Conservation (phyloP, 2,888 invertebrate species). For the Ormyrus nitidulus region DNA sequence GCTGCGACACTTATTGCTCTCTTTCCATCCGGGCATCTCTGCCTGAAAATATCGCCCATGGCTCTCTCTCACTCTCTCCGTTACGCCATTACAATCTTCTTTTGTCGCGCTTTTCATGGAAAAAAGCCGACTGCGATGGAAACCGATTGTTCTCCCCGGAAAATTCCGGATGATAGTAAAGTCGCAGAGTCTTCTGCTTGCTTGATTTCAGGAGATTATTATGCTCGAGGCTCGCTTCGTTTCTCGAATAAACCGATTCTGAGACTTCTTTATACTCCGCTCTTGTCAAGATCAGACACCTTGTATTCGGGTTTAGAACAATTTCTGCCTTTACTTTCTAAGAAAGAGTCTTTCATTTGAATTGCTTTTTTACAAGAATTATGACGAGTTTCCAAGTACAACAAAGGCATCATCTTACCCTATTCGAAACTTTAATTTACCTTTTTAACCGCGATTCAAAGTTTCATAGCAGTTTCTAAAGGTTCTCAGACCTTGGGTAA, state of each 20-base stretch:
- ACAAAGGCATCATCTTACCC: background rate
- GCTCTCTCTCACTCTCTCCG: constrained; percentile 6
- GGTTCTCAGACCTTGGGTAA: background rate
- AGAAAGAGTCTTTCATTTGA: background rate
- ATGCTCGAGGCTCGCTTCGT: no score
- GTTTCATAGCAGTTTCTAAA: constrained; percentile 7
- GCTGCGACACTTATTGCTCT: constrained; percentile 31
- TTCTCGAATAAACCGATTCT: no score
- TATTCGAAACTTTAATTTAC: constrained; percentile 14
- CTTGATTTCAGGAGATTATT: no score
- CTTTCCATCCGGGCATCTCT: constrained; percentile 29
- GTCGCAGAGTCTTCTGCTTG: no score
- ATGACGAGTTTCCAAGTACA: background rate
- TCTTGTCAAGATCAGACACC: no score
- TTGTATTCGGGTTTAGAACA: no score
- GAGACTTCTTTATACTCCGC: no score
- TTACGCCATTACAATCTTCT: no score
- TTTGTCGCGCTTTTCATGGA: no score
- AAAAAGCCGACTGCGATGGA: no score
- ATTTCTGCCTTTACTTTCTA: background rate
- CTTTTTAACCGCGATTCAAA: constrained; percentile 34
- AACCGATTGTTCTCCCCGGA: no score
- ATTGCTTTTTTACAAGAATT: background rate
- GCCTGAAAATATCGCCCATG: background rate
- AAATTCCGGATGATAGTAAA: no score